Evolutionary conservation across 2,888 invertebrate species (phyloP).

Genomic region (Elgonia sp.): DNA sequence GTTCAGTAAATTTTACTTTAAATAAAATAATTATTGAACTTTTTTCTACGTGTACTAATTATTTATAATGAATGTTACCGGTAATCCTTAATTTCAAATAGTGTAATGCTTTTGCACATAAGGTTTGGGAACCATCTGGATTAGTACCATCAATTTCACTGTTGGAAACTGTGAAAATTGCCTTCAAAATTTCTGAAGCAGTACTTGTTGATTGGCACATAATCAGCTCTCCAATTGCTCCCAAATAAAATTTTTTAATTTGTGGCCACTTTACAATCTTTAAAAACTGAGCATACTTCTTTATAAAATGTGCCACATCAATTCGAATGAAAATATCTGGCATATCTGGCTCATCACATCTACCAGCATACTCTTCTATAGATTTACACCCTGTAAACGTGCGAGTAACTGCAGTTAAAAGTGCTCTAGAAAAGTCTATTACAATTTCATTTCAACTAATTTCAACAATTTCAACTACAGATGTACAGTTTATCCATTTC

Average conservation of each 20-base stretch:
- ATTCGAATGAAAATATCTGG: slow-evolving; percentile 46
- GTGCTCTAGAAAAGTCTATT: slow-evolving; percentile 72
- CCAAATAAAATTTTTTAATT: slow-evolving; percentile 24
- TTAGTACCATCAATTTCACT: slow-evolving; percentile 11
- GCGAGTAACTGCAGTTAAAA: slow-evolving; percentile 73
- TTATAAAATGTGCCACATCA: slow-evolving; percentile 74
- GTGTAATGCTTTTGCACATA: too few species aligned
- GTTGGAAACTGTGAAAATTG: slow-evolving; percentile 12
- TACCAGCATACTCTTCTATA: slow-evolving; percentile 73
- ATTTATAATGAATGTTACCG: too few species aligned
- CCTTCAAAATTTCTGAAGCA: neutral
- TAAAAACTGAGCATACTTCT: slow-evolving; percentile 33
- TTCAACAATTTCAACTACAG: too few species aligned
- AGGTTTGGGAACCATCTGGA: too few species aligned
- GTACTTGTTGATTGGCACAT: neutral
- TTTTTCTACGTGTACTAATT: too few species aligned
- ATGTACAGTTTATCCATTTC: slow-evolving; percentile 73
- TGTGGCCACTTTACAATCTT: neutral
- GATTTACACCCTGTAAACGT: slow-evolving; percentile 67
- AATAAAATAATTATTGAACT: too few species aligned
- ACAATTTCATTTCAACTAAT: slow-evolving; percentile 77
- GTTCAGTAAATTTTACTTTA: too few species aligned
- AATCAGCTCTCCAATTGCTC: slow-evolving; percentile 11
- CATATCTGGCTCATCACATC: neutral
- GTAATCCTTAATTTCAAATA: too few species aligned